These are phyloP conservation scores for Alligator sinensis DNA, from an alignment of 2,113 vertebrate species.

Conservation along the genomic window DNA sequence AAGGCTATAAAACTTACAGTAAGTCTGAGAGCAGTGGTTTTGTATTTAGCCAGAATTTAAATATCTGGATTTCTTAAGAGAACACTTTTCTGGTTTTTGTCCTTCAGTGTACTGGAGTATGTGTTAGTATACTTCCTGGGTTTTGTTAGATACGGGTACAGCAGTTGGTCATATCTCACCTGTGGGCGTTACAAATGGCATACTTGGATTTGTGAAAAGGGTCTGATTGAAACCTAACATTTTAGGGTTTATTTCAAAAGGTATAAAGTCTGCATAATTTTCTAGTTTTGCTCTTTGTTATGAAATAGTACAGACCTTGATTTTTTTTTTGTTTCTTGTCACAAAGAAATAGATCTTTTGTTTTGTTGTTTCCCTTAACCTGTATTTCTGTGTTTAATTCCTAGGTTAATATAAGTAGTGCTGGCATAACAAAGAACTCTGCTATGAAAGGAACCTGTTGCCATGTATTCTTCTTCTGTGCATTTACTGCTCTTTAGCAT, in stretches of 20 bases:
- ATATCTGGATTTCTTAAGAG: not conserved
- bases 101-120: not conserved
- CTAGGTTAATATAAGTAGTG: not conserved
- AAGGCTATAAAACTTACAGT: conserved; percentile 97
- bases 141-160: not conserved
- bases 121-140: not conserved
- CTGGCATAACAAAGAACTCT: not conserved
- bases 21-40: conserved; percentile 78
- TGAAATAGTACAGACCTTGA: not conserved
- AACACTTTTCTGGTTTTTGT: not conserved
- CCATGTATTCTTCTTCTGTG: not conserved
- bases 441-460: not conserved
- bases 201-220: not conserved
- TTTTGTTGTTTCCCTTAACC: accelerated
- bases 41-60: not conserved
- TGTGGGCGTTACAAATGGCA: not conserved
- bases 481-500: not conserved
- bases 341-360: not conserved
- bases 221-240: not conserved
- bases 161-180: not conserved
- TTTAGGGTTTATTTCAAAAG: not conserved
- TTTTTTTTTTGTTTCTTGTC: not conserved
- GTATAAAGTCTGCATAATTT: not conserved
- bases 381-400: not conserved
- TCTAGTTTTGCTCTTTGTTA: not conserved